Percentiles rank a stretch among this genome's conserved stretches.
These are phyloP conservation scores for Taenaris catops DNA, from an alignment of 2,888 invertebrate species.

Conservation along the genomic window DNA sequence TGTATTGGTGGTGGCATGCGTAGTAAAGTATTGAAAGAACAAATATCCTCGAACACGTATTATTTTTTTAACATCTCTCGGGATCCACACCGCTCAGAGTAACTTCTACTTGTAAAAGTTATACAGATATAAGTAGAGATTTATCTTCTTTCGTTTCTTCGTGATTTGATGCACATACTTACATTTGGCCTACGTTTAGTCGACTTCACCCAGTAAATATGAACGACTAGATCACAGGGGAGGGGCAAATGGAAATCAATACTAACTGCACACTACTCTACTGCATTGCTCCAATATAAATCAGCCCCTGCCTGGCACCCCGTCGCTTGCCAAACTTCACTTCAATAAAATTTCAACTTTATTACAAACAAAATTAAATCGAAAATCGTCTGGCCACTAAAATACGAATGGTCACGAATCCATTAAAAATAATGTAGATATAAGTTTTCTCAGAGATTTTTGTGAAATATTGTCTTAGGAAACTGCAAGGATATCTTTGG, in stretches of 20 bases:
- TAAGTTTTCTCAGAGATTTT: conserved; percentile 41
- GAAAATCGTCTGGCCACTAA: conserved; percentile 25
- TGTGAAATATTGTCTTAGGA: conserved; percentile 32
- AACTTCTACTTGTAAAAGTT: no score
- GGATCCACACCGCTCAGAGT: no score
- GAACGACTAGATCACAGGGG: conserved; percentile 57
- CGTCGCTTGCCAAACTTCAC: conserved; percentile 56
- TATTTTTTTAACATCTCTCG: no score
- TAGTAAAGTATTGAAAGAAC: no score
- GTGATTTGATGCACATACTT: no score
- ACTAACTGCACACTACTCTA: conserved; percentile 76
- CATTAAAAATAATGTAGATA: conserved; percentile 44
- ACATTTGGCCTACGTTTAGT: no score
- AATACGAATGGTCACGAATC: conserved; percentile 46
- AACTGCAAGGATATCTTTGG: conserved; percentile 22
- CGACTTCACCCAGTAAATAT: no score
- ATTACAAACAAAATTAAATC: conserved; percentile 21
- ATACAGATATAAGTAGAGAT: no score
- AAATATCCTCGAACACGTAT: no score
- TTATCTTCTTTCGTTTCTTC: no score
- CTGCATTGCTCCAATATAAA: conserved; percentile 80
- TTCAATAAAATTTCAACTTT: conserved; percentile 34
- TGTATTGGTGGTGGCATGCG: no score
- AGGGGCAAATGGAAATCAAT: conserved; percentile 76
- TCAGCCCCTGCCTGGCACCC: conserved; percentile 63